phyloP scores from a whole-genome alignment of 2,888 invertebrate species.

The Osedax fenrisi region DNA sequence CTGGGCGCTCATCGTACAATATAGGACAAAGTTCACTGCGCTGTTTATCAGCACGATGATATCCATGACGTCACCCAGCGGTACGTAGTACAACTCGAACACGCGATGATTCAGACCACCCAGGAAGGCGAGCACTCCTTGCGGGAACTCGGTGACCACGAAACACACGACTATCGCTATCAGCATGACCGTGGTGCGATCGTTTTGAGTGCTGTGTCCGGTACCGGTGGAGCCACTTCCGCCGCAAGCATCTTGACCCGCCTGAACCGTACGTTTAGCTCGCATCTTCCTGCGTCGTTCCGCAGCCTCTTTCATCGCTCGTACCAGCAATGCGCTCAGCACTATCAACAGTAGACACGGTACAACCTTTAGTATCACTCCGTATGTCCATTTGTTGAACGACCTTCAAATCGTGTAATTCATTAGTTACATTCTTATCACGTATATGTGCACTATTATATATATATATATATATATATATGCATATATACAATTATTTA shows the following conservation, averaged over 20 bases:
- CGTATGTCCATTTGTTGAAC: conserved; percentile 81
- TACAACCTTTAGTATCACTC: conserved; percentile 78
- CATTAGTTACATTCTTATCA: no score
- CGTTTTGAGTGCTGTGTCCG: conserved; percentile 52
- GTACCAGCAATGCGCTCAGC: conserved; percentile 50
- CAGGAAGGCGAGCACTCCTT: conserved; percentile 63
- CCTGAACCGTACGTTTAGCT: no score
- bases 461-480: no score
- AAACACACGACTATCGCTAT: conserved; percentile 72
- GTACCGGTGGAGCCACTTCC: no score
- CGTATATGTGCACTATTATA: no score
- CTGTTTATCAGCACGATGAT: conserved; percentile 78
- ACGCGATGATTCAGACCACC: conserved; percentile 52
- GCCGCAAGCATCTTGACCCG: conserved; percentile 47
- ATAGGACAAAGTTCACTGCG: conserved; percentile 81
- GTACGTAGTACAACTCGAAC: conserved; percentile 55
- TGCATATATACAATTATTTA: no score
- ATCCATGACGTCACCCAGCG: conserved; percentile 68
- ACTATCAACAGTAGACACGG: conserved; percentile 76
- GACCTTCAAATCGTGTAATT: no score
- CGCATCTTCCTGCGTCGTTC: conserved; percentile 42
- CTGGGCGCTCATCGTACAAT: conserved; percentile 85
- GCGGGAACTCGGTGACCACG: conserved; percentile 77
- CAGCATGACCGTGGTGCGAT: conserved; percentile 74
- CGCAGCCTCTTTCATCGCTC: conserved; percentile 46